Base-by-base conservation (phyloP, 2,113 vertebrate genomes). In the Salvelinus fontinalis region DNA sequence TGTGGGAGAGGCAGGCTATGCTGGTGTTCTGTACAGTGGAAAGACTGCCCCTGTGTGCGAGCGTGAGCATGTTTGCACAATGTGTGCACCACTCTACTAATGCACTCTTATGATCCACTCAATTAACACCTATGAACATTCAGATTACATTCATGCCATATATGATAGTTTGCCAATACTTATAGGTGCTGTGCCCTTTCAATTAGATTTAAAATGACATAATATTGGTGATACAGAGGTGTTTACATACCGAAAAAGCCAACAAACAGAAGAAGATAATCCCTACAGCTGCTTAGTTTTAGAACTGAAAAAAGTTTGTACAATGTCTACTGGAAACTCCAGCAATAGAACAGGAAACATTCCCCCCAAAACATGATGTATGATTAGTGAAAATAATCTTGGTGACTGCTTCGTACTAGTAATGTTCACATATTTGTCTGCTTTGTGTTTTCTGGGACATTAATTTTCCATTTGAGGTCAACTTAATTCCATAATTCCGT, bases 1-100 rank as follows among this genome's bases (percentile, higher is more conserved):
- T 44, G 39, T 83, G 76, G 85, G 90, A 85, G 88, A 77, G 64
- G 77, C 72, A 0, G 90, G 91, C 81, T 86, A 83, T 13, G 22
- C 27, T 75, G 89, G 84, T 84, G 89, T 77, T 86, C 66, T 27
- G 26, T 72, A 5, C 74, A 54, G 14, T 62, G n/a, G 24, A 62
- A 62, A 1, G 20, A 54, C 51, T 39, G 24, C 3, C 34, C 67
- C 66, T 74, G 64, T 54, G 51, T 54, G 16, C 16, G 51, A 54
- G 51, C 49, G 9, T 54, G 49, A 14, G 49, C 51, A 26, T 67
- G 26, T 67, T 26, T 67, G 39, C 2, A 11, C 16, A 74, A 26
- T 12, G 27, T 69, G 24, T 71, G 64, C 18, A 14, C 24, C n/a
- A 29, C 13, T 60, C 16, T 79, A 49, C 20, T 7, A 13, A 24